phyloP scores from a whole-genome alignment of 2,888 invertebrate genomes.

The Rutpela maculata region DNA sequence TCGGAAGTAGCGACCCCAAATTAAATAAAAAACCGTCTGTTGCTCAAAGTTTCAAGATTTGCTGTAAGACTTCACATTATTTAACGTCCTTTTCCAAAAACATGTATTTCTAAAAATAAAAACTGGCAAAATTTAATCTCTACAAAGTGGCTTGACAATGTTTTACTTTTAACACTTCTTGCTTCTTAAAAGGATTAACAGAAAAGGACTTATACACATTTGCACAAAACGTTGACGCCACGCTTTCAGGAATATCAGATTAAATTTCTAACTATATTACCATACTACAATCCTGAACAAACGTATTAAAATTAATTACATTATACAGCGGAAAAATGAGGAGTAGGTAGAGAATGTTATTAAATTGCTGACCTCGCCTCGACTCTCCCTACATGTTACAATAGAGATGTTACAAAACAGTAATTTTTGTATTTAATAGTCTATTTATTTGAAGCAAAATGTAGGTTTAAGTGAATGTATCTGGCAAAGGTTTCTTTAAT shows the following conservation, averaged over 20 bases:
- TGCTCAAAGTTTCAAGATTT: no score
- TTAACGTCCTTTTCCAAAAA: no score
- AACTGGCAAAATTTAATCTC: no score
- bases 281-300: not conserved
- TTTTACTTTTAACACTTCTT: no score
- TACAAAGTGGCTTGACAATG: no score
- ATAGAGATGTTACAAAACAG: conserved; percentile 18
- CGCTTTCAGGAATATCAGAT: not conserved
- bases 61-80: no score
- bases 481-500: conserved; percentile 15
- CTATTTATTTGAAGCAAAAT: conserved; percentile 29
- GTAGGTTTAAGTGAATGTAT: conserved; percentile 31
- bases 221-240: no score
- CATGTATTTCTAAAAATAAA: no score
- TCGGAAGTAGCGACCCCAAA: no score
- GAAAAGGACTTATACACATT: no score
- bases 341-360: conserved; percentile 28
- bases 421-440: conserved; percentile 25
- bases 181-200: no score
- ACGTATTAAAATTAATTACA: conserved; percentile 17
- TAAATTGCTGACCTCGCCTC: conserved; percentile 24
- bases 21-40: no score
- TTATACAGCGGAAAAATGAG: conserved; percentile 8
- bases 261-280: not conserved
- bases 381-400: conserved; percentile 18